Conservation (phyloP, 2,797 vertebrate genomes). For the Myiothlypis chrysogaster region DNA sequence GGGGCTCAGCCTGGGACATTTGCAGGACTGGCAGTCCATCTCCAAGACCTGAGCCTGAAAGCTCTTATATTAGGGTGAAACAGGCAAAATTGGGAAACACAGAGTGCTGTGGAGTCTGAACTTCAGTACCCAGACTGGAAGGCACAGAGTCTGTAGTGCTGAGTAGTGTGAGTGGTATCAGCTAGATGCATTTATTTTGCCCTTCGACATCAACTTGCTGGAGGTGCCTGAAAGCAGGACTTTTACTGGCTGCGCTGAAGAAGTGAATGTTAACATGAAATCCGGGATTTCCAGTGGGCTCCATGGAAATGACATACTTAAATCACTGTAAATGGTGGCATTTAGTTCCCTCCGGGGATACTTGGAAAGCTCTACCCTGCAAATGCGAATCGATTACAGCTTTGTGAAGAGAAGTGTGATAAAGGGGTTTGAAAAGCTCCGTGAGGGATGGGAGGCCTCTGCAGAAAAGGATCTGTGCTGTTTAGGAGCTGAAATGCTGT, state of each 20-base stretch:
- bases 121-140: not conserved
- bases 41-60: not conserved
- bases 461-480: not conserved
- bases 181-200: not conserved
- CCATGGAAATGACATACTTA: not conserved
- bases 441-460: accelerated
- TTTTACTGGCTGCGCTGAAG: not conserved
- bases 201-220: not conserved
- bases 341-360: not conserved
- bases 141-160: accelerated
- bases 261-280: not conserved
- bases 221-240: not conserved
- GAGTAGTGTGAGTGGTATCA: accelerated
- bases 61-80: not conserved
- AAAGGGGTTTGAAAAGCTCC: not conserved
- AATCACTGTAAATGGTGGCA: not conserved
- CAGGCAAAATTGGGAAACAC: not conserved
- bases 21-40: not conserved
- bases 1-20: not conserved
- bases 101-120: not conserved
- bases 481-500: not conserved
- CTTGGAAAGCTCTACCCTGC: not conserved
- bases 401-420: not conserved
- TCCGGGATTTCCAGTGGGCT: not conserved
- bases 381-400: not conserved